These are phyloP conservation scores for Bubo bubo DNA, from an alignment of 2,113 vertebrate species.

Conservation along the genomic window DNA sequence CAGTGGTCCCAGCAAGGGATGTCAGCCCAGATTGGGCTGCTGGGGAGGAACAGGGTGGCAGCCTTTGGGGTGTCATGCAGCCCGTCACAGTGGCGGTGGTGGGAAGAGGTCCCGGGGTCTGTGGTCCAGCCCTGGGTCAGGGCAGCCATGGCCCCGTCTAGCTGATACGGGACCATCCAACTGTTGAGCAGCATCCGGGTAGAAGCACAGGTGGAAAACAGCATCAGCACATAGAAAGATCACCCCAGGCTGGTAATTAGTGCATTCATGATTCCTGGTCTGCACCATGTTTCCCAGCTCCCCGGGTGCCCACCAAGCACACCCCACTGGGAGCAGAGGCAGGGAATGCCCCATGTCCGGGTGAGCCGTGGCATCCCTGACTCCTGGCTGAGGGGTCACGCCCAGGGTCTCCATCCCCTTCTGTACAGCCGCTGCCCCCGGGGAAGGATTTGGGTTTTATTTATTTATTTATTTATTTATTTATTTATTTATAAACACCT, in stretches of 20 bases:
- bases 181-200: not conserved
- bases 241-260: not conserved
- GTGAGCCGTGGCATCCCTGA: rapidly evolving
- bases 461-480: not conserved
- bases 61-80: not conserved
- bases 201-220: not conserved
- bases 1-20: not conserved
- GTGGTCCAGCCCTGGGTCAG: not conserved
- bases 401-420: not conserved
- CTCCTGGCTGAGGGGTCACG: not conserved
- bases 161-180: rapidly evolving
- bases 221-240: not conserved
- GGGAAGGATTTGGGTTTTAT: not conserved
- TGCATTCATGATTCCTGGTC: not conserved
- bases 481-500: not conserved
- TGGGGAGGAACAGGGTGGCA: not conserved
- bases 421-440: not conserved
- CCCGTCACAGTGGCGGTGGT: not conserved
- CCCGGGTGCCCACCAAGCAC: too few relatives aligned
- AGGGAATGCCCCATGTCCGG: not conserved
- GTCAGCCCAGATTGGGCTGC: not conserved
- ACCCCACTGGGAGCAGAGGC: not conserved
- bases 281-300: not conserved
- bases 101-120: not conserved
- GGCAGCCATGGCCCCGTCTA: not conserved